Conservation (phyloP, 1,140 invertebrate species). For the Pseudobourletiella spinata region DNA sequence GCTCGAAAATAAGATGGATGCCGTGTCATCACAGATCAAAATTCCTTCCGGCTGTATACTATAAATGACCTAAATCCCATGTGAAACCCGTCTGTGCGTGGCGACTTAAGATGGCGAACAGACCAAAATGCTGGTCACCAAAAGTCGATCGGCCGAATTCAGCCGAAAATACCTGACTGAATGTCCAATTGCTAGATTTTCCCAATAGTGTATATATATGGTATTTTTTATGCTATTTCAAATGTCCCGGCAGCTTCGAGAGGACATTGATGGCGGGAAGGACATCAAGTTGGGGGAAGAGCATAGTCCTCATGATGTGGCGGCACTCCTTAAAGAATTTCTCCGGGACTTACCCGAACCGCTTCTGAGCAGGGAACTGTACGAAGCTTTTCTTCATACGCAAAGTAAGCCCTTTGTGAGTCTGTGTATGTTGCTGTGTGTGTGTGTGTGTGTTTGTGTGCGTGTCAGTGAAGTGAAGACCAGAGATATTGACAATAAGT, state of each 20-base stretch:
- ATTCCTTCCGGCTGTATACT: no score
- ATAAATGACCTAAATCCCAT: not conserved
- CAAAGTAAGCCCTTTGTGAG: constrained; percentile 81
- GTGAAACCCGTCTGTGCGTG: not conserved
- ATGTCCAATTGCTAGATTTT: not conserved
- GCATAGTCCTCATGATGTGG: constrained; percentile 84
- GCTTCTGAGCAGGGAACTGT: constrained; percentile 76
- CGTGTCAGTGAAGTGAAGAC: no score
- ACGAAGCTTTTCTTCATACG: constrained; percentile 78
- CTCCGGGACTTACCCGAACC: constrained; percentile 87
- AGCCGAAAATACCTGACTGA: not conserved
- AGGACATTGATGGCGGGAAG: constrained; percentile 78
- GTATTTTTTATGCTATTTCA: constrained; percentile 11
- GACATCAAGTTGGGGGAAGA: constrained; percentile 66
- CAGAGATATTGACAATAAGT: no score
- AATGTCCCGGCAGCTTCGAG: no score
- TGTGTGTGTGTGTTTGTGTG: no score
- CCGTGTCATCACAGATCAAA: no score
- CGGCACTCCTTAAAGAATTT: constrained; percentile 84
- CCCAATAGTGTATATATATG: constrained; percentile 3
- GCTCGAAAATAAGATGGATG: no score
- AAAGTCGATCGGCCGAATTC: not conserved
- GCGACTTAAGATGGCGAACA: no score
- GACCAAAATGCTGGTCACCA: not conserved
- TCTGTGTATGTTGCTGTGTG: no score